Percentiles rank a stretch among this genome's conserved stretches.
These are phyloP conservation scores for Sternarchorhynchus goeldii DNA, from an alignment of 2,797 vertebrate genomes.

Conservation along the genomic window DNA sequence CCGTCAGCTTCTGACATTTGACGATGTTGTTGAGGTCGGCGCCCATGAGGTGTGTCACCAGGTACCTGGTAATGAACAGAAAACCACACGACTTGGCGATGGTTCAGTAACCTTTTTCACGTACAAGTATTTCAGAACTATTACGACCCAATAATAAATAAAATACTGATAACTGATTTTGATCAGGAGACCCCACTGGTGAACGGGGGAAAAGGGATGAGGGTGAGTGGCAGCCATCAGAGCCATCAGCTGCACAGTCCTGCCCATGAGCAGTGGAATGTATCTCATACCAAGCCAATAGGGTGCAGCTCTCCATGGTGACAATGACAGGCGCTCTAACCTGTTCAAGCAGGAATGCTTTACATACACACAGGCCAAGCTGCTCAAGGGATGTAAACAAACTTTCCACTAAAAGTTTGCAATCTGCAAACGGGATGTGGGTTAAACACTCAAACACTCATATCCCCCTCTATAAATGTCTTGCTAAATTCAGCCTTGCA, in stretches of 20 bases:
- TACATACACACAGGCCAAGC: neutral
- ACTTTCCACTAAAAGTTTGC: slow-evolving; percentile 16
- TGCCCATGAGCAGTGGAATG: slow-evolving; percentile 15
- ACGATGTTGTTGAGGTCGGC: slow-evolving; percentile 99
- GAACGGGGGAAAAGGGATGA: too few species aligned
- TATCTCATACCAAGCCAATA: neutral
- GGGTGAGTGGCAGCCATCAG: too few species aligned
- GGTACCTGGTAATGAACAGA: slow-evolving; percentile 78
- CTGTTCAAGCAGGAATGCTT: slow-evolving; percentile 23
- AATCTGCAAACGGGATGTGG: neutral
- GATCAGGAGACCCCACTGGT: too few species aligned
- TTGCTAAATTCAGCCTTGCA: slow-evolving; percentile 33
- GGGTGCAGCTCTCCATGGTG: neutral
- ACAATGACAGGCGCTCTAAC: slow-evolving; percentile 6
- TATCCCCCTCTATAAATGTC: slow-evolving; percentile 16
- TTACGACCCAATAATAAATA: too few species aligned
- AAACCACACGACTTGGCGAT: slow-evolving; percentile 24
- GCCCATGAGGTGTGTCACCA: slow-evolving; percentile 98
- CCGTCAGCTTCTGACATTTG: slow-evolving; percentile 98
- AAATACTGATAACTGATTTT: too few species aligned
- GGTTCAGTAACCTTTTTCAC: neutral
- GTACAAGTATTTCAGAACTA: neutral
- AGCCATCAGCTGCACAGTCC: too few species aligned
- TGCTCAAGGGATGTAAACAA: neutral
- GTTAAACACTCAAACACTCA: neutral